Evolutionary conservation across 1,140 invertebrate genomes (phyloP).

Genomic region (Laupala kohalensis): DNA sequence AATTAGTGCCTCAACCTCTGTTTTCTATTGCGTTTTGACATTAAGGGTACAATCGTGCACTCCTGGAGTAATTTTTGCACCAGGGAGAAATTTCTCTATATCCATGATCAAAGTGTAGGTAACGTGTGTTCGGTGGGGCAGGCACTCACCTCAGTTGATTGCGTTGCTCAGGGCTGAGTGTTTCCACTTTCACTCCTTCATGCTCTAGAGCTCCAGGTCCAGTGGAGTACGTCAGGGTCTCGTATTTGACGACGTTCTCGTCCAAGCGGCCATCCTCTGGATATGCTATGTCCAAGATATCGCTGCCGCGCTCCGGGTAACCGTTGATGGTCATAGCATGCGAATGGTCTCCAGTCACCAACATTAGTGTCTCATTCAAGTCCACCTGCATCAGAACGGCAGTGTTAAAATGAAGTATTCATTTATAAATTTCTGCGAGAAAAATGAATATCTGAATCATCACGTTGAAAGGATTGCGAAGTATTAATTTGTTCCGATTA

Average conservation of each 20-base stretch:
- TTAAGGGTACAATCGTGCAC: no score
- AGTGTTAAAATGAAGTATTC: no score
- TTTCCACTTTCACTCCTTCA: constrained; percentile 1
- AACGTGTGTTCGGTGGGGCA: constrained; percentile 5
- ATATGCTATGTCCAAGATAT: constrained; percentile 43
- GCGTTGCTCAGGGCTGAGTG: constrained; percentile 19
- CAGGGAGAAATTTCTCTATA: no score
- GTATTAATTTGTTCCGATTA: no score
- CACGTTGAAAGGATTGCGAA: no score
- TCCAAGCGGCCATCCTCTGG: background rate
- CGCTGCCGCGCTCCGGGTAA: constrained; percentile 45
- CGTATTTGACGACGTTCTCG: constrained; percentile 22
- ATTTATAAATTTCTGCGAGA: no score
- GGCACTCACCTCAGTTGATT: constrained; percentile 24
- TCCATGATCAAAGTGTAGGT: no score
- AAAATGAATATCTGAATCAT: no score
- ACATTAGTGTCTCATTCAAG: constrained; percentile 49
- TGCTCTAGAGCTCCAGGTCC: constrained; percentile 37
- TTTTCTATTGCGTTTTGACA: no score
- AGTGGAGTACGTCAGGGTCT: constrained; percentile 45
- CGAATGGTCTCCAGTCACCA: constrained; percentile 66
- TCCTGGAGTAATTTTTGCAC: no score
- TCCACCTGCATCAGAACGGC: constrained; percentile 37
- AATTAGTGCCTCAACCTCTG: no score
- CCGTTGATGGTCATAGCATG: constrained; percentile 55